Evolutionary conservation across 1,140 invertebrate genomes (phyloP).

Genomic region (Aethina tumida): DNA sequence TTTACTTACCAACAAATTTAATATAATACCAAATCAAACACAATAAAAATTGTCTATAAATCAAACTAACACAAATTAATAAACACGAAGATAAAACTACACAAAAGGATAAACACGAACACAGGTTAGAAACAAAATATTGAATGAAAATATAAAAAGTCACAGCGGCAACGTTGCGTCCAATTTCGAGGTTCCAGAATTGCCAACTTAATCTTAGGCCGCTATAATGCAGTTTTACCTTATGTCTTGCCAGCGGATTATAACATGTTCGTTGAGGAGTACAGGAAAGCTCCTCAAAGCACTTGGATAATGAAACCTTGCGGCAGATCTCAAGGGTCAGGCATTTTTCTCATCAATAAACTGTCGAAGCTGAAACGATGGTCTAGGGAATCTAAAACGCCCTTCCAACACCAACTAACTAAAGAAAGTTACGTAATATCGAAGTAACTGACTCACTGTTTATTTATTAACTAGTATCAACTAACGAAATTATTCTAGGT

Average conservation of each 20-base stretch:
- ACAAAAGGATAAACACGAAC: too few species aligned
- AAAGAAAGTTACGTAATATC: constrained; percentile 90
- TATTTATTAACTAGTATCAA: constrained; percentile 7
- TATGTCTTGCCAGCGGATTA: constrained; percentile 91
- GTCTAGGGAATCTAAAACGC: constrained; percentile 71
- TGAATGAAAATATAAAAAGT: too few species aligned
- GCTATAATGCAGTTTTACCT: too few species aligned
- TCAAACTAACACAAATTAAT: too few species aligned
- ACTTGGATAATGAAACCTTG: constrained; percentile 98
- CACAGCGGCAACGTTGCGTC: too few species aligned
- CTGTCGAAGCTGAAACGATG: constrained; percentile 80
- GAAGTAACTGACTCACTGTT: constrained; percentile 36
- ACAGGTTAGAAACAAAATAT: too few species aligned
- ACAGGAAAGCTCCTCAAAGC: constrained; percentile 79
- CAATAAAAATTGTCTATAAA: too few species aligned
- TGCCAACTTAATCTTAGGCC: too few species aligned
- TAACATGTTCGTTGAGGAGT: constrained; percentile 93
- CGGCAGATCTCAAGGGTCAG: constrained; percentile 80
- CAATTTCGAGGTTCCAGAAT: too few species aligned
- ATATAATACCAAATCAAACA: too few species aligned
- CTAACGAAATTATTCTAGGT: constrained; percentile 38
- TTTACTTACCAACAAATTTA: too few species aligned
- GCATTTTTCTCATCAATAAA: constrained; percentile 84
- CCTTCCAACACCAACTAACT: constrained; percentile 69
- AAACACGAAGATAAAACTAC: too few species aligned